Conservation (phyloP, 2,113 vertebrate genomes). For the Chamaetylas fuelleborni region DNA sequence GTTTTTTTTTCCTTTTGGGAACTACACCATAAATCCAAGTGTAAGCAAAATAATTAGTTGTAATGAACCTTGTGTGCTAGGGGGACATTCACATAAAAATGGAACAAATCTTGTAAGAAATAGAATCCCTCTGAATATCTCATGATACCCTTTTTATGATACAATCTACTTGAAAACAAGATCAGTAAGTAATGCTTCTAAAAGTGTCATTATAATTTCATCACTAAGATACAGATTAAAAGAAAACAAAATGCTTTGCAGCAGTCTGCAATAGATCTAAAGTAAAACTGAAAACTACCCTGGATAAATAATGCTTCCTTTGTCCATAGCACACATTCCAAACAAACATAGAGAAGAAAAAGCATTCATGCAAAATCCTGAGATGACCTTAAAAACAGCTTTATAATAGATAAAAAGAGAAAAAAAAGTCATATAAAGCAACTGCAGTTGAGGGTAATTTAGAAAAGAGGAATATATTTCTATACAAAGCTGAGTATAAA, state of each 20-base stretch:
- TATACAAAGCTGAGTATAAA: not conserved
- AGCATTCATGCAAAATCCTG: not conserved
- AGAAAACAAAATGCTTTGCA: not conserved
- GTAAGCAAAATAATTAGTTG: not conserved
- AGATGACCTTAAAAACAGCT: not conserved
- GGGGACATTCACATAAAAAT: not conserved
- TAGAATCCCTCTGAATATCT: not conserved
- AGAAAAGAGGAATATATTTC: not conserved
- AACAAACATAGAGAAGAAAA: not conserved
- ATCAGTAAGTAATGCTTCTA: not conserved
- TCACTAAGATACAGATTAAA: not conserved
- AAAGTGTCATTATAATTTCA: not conserved
- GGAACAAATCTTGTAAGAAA: not conserved
- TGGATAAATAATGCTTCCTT: not conserved
- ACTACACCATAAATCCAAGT: not conserved
- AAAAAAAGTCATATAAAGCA: not conserved
- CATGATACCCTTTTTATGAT: not conserved
- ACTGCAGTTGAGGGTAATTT: not conserved
- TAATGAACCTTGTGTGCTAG: not conserved
- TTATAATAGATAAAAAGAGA: not conserved
- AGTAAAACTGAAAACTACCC: not conserved
- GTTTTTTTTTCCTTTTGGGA: not conserved
- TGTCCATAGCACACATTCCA: not conserved
- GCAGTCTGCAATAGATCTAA: not conserved
- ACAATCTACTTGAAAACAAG: not conserved